Percentiles rank a stretch among this genome's conserved stretches.
phyloP scores from a whole-genome alignment of 2,888 invertebrate genomes.

The Stenotaenia linearis region DNA sequence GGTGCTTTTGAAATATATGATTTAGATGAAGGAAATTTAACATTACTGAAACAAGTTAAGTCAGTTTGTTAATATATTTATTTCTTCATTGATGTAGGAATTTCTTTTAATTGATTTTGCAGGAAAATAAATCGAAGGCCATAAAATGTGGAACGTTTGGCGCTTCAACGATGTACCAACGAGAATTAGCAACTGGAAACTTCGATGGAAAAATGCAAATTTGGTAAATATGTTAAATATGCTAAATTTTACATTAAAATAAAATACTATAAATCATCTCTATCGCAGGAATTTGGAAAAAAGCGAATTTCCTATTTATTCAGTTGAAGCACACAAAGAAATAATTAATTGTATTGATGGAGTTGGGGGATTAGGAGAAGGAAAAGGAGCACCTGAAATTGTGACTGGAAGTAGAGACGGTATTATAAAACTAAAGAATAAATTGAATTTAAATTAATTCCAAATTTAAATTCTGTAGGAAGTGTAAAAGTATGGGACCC shows the following conservation, averaged over 20 bases:
- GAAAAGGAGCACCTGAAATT: constrained; percentile 90
- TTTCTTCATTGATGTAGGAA: neutral
- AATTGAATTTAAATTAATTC: neutral
- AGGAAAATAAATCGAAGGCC: constrained; percentile 71
- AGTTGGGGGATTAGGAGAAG: constrained; percentile 71
- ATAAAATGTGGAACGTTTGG: constrained; percentile 93
- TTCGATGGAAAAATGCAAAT: constrained; percentile 77
- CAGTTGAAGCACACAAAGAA: constrained; percentile 69
- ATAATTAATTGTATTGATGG: constrained; percentile 90
- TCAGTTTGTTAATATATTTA: neutral
- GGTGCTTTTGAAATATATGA: constrained; percentile 67
- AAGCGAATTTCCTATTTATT: constrained; percentile 65
- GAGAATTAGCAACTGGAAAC: constrained; percentile 84
- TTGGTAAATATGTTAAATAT: constrained; percentile 55
- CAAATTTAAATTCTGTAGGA: constrained; percentile 51
- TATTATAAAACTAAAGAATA: constrained; percentile 41
- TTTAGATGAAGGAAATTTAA: constrained; percentile 61
- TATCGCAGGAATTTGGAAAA: constrained; percentile 69
- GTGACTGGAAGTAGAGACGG: constrained; percentile 92
- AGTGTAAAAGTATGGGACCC: constrained; percentile 93
- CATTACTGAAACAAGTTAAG: constrained; percentile 52
- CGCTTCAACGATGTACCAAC: constrained; percentile 70
- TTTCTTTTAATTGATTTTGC: constrained; percentile 30
- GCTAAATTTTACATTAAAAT: neutral
- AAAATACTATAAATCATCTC: neutral